Evolutionary conservation across 2,888 invertebrate genomes (phyloP).

Genomic region (Yponomeuta sedellus): DNA sequence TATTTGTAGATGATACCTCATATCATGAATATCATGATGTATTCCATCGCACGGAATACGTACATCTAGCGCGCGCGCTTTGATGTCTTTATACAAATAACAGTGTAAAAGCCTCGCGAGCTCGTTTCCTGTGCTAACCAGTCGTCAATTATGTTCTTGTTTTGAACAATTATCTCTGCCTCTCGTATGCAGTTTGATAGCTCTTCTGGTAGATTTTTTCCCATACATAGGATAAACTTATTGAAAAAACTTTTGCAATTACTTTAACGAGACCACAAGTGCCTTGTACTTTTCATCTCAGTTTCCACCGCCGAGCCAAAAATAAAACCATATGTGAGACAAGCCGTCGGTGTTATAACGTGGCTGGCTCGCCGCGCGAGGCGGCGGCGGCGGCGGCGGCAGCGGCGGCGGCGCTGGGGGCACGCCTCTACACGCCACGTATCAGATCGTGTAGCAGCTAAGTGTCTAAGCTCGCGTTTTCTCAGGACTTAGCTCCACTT

Average conservation of each 20-base stretch:
- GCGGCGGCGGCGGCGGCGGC: neutral
- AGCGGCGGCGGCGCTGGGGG: neutral
- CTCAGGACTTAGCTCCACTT: conserved; percentile 1
- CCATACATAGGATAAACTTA: neutral
- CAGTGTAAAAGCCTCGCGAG: too few relatives aligned
- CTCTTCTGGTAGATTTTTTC: too few relatives aligned
- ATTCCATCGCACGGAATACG: too few relatives aligned
- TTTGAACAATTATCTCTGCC: too few relatives aligned
- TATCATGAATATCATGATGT: too few relatives aligned
- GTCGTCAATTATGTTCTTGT: too few relatives aligned
- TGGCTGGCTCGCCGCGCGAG: too few relatives aligned
- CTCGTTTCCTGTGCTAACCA: too few relatives aligned
- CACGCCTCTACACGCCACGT: neutral
- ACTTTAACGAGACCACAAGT: neutral
- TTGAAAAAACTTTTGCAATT: neutral
- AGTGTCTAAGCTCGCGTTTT: neutral
- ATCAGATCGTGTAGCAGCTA: neutral
- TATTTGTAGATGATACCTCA: too few relatives aligned
- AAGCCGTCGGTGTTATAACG: neutral
- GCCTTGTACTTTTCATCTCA: neutral
- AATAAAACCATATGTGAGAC: neutral
- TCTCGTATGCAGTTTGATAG: too few relatives aligned
- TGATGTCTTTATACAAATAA: too few relatives aligned
- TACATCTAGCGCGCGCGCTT: too few relatives aligned
- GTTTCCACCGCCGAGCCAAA: neutral